These are phyloP conservation scores for Seira musarum DNA, from an alignment of 2,888 invertebrate genomes.

Conservation along the genomic window DNA sequence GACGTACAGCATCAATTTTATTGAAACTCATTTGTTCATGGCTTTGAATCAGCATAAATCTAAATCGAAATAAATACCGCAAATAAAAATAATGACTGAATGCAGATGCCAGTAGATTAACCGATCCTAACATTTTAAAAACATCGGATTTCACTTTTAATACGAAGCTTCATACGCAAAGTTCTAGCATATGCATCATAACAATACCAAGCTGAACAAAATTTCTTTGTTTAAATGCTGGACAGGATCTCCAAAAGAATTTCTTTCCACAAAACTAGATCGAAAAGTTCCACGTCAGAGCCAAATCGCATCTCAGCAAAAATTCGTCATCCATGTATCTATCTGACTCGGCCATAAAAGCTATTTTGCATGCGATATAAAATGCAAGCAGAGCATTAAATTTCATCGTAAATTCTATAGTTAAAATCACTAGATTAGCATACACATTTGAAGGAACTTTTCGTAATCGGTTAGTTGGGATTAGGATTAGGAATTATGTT, in stretches of 20 bases:
- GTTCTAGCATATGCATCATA: not conserved
- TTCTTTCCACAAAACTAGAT: slow-evolving; percentile 17
- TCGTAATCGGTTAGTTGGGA: no score
- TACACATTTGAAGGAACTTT: no score
- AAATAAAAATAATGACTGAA: not conserved
- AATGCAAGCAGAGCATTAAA: not conserved
- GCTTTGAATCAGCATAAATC: no score
- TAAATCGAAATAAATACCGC: no score
- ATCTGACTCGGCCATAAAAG: no score
- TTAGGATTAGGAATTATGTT: no score
- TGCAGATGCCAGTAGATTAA: not conserved
- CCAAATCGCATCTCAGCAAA: not conserved
- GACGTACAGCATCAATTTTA: no score
- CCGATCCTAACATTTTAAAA: not conserved
- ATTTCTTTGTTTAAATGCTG: not conserved
- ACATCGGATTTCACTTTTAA: not conserved
- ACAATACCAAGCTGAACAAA: not conserved
- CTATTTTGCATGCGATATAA: no score
- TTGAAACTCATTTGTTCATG: no score
- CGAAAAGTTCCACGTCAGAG: slow-evolving; percentile 47
- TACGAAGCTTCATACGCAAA: no score
- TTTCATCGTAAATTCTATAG: not conserved
- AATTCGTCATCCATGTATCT: slow-evolving; percentile 14
- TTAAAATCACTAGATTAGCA: no score
- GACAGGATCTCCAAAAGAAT: not conserved